Evolutionary conservation across 1,140 invertebrate species (phyloP), one percentile per base, ranked within the genome.

Genomic region (Drosophila sp.): DNA sequence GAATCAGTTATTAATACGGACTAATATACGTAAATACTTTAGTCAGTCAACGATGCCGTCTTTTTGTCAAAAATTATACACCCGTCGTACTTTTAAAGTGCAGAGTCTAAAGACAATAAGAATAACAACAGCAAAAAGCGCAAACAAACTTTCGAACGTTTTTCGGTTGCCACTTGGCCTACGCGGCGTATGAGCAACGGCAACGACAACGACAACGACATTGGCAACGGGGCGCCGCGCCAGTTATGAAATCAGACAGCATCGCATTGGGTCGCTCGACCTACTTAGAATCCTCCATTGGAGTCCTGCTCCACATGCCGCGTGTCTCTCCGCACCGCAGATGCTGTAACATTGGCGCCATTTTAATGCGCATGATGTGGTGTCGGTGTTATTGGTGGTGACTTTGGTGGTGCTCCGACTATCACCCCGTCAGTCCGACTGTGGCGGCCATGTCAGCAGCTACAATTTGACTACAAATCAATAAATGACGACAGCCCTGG

Each of bases 381-480:
- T 58, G 34, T 21, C 4, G 21, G 21, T 21, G n/a, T n/a, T n/a
- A n/a, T 9, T 14, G 62, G 11, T 32, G 29, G 43, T 29, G 11
- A 8, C 9, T n/a, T n/a, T n/a, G 50, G 11, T 32, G 29, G 43
- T 29, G 11, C 29, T 45, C 8, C 29, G 18, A 21, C 53, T 25
- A 25, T 56, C n/a, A 11, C 53, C 25, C 0, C n/a, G n/a, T n/a
- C n/a, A n/a, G n/a, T n/a, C n/a, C n/a, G n/a, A n/a, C n/a, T n/a
- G n/a, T n/a, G n/a, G n/a, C n/a, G 21, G 21, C 21, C 21, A 21
- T 54, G 32, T 14, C 53, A 46, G 46, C 78, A 73, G 81, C 51
- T 59, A 67, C 73, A 74, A 86, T 84, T 80, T 86, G 81, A 77
- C 80, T 83, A 71, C 81, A 80, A 80, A 84, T 84, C 80, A 84